phyloP scores from a whole-genome alignment of 2,888 invertebrate species.

The Clivina fossor region DNA sequence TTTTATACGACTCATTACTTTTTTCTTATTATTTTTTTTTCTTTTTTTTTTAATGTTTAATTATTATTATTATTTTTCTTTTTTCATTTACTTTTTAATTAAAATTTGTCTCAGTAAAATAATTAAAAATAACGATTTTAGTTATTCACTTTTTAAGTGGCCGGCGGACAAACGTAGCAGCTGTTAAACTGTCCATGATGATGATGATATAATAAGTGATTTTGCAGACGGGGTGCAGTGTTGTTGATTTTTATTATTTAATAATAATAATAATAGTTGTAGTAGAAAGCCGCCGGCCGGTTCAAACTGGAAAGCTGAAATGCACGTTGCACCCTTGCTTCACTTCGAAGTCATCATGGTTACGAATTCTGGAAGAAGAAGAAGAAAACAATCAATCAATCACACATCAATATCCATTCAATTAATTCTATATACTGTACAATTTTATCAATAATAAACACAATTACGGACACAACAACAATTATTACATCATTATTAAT shows the following conservation, averaged over 20 bases:
- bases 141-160: conserved; percentile 52
- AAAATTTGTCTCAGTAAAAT: conserved; percentile 38
- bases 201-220: conserved; percentile 13
- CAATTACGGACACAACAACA: too few species aligned
- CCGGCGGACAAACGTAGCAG: conserved; percentile 49
- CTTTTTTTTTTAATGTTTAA: conserved; percentile 25
- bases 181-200: conserved; percentile 27
- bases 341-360: conserved; percentile 99
- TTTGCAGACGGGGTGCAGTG: conserved; percentile 40
- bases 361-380: conserved; percentile 86
- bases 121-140: conserved; percentile 38
- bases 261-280: too few species aligned
- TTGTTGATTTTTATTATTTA: conserved; percentile 29
- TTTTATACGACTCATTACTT: conserved; percentile 32
- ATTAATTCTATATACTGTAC: too few species aligned
- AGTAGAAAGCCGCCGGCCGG: conserved; percentile 49
- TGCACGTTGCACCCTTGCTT: conserved; percentile 70
- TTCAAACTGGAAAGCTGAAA: conserved; percentile 55
- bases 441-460: too few species aligned
- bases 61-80: conserved; percentile 34
- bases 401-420: too few species aligned
- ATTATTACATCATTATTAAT: too few species aligned
- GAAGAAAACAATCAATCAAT: conserved; percentile 38
- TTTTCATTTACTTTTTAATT: conserved; percentile 29
- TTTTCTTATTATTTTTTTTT: conserved; percentile 34